These are phyloP conservation scores for Trissonchulus sp. DNA, from an alignment of 2,888 invertebrate genomes.

Conservation along the genomic window DNA sequence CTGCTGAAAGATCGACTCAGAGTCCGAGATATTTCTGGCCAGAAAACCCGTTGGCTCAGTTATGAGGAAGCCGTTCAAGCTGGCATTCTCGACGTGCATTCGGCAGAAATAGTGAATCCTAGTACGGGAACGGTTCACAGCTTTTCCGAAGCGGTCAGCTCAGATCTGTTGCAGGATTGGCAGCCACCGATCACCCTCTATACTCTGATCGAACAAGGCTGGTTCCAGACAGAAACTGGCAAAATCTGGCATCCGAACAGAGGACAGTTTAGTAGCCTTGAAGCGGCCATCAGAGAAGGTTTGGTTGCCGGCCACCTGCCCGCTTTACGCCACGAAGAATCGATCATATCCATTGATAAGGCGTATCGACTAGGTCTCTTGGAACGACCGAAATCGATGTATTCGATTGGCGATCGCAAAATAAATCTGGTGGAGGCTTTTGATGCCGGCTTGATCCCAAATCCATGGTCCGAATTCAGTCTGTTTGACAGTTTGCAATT, in stretches of 20 bases:
- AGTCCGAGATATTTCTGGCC: not conserved
- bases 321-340: not conserved
- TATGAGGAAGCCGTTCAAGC: slow-evolving; percentile 53
- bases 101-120: no score
- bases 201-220: not conserved
- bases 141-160: slow-evolving; percentile 73
- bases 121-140: slow-evolving; percentile 63
- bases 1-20: not conserved
- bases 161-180: slow-evolving; percentile 55
- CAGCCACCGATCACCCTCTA: not conserved
- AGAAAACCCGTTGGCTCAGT: not conserved
- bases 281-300: not conserved
- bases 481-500: not conserved
- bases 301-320: not conserved
- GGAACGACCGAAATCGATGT: not conserved
- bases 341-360: not conserved
- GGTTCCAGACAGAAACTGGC: not conserved
- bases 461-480: not conserved
- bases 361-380: not conserved
- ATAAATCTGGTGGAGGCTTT: not conserved
- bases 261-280: not conserved
- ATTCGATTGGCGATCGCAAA: not conserved
- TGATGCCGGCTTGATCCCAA: not conserved
- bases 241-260: not conserved
- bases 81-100: slow-evolving; percentile 72